Evolutionary conservation across 1,140 invertebrate species (phyloP).

Genomic region (Danaus plexippus): DNA sequence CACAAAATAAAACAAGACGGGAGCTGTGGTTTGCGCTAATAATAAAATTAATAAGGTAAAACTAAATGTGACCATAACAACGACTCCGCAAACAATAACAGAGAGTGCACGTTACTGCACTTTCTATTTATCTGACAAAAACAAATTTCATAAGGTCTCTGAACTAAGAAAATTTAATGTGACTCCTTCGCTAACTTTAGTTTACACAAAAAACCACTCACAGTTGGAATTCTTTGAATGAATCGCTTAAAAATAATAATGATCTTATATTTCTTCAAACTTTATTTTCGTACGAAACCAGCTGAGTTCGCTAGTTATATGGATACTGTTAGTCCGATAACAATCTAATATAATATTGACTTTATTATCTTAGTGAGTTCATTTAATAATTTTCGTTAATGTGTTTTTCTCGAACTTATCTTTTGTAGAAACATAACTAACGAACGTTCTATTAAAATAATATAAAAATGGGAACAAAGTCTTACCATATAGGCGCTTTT

Average conservation of each 20-base stretch:
- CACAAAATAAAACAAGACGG: not conserved
- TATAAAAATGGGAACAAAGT: no score
- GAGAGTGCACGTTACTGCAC: not conserved
- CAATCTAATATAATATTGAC: no score
- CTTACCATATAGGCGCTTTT: no score
- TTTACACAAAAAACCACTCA: slow-evolving; percentile 12
- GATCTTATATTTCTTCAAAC: slow-evolving; percentile 4
- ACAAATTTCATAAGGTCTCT: slow-evolving; percentile 6
- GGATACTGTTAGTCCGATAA: no score
- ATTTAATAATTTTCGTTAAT: no score
- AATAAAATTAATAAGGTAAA: no score
- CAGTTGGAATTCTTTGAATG: slow-evolving; percentile 3
- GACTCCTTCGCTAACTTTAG: slow-evolving; percentile 8
- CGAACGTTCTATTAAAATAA: no score
- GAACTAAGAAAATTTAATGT: slow-evolving; percentile 10
- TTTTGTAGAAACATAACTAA: no score
- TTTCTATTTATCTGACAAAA: not conserved
- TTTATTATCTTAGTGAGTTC: no score
- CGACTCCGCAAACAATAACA: no score
- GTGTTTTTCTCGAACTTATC: no score
- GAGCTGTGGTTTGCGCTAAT: not conserved
- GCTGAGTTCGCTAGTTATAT: slow-evolving; percentile 1
- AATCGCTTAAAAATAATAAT: slow-evolving; percentile 3
- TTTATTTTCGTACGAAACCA: slow-evolving; percentile 6
- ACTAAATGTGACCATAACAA: no score